Evolutionary conservation across 1,140 invertebrate genomes (phyloP).

Genomic region (Solenopsis invicta): DNA sequence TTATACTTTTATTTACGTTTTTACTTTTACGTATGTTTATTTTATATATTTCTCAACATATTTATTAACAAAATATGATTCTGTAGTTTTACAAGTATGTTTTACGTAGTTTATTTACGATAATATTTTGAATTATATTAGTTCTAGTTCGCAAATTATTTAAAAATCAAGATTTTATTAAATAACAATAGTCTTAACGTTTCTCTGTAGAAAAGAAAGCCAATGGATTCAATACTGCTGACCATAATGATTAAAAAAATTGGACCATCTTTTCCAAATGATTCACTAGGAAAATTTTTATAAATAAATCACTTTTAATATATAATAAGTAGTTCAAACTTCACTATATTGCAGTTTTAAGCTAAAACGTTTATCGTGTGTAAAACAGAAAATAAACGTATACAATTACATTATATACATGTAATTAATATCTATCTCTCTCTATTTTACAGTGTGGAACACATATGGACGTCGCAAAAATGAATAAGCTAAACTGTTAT

Average conservation of each 20-base stretch:
- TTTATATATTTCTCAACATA: neutral
- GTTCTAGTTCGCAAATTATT: neutral
- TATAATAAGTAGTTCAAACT: neutral
- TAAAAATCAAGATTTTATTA: neutral
- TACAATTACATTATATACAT: neutral
- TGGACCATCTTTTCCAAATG: neutral
- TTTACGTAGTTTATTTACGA: neutral
- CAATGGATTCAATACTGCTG: neutral
- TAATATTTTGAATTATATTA: neutral
- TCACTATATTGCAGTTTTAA: neutral
- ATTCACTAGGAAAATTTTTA: neutral
- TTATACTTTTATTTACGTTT: neutral
- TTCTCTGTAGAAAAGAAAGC: neutral
- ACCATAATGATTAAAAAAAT: neutral
- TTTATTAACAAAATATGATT: neutral
- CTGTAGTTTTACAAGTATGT: neutral
- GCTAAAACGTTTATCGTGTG: neutral
- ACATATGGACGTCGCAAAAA: constrained; percentile 89
- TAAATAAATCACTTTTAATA: neutral
- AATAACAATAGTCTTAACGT: neutral
- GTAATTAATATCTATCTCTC: constrained; percentile 27
- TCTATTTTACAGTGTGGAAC: constrained; percentile 88
- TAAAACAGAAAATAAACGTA: neutral
- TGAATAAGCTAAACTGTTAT: constrained; percentile 43
- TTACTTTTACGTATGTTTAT: neutral